Conservation (phyloP, 2,797 vertebrate species). For the Pangasius krempfi region DNA sequence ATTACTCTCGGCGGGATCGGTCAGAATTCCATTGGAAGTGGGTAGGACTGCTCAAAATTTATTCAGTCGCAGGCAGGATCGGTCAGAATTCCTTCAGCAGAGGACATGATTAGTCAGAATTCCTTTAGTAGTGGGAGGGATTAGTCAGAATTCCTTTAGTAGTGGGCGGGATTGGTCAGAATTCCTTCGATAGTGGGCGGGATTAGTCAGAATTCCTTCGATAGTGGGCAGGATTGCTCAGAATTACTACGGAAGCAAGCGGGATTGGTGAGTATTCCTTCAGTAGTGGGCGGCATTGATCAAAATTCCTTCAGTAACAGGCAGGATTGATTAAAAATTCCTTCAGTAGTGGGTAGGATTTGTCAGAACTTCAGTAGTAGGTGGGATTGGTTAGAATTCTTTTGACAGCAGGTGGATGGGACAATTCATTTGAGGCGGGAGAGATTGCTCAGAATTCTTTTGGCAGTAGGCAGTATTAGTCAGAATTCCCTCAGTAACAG, state of each 20-base stretch:
- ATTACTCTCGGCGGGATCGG: not conserved
- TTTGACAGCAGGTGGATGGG: not conserved
- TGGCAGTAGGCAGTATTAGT: no score
- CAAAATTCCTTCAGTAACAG: no score
- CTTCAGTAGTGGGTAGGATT: not conserved
- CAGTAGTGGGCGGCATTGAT: no score
- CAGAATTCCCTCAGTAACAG: not conserved
- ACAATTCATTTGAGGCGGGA: not conserved
- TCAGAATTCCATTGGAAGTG: not conserved
- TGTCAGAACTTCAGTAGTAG: no score
- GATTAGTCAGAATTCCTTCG: not conserved
- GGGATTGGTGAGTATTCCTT: not conserved
- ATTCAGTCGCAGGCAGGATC: not conserved
- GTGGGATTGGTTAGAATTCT: not conserved
- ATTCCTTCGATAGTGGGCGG: not conserved
- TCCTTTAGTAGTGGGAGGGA: not conserved
- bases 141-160: no score
- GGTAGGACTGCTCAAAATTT: not conserved
- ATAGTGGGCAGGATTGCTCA: not conserved
- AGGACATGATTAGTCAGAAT: not conserved
- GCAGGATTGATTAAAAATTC: not conserved
- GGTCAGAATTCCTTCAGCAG: not conserved
- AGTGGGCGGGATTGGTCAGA: not conserved
- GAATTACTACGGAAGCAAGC: not conserved
- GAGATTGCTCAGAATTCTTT: not conserved